Evolutionary conservation across 64 coral and sea anemone species (phyloP).

Genomic region (Stichodactyla mertensii): DNA sequence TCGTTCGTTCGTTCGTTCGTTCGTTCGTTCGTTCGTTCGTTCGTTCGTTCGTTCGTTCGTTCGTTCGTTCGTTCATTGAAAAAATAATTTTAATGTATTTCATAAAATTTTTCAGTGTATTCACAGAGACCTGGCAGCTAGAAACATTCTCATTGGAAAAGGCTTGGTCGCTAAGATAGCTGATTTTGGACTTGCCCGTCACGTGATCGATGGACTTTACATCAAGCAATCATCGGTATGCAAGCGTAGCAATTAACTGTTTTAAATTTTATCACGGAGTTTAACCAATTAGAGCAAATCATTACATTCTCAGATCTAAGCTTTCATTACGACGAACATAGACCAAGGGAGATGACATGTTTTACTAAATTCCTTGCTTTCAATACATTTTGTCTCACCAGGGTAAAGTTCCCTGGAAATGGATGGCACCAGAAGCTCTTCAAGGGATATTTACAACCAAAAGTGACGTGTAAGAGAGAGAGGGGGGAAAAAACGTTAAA

Average conservation of each 20-base stretch:
- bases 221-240: background rate
- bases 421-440: slow-evolving; percentile 68
- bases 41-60: too few relatives aligned
- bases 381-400: background rate
- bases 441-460: slow-evolving; percentile 55
- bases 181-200: slow-evolving; percentile 27
- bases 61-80: background rate
- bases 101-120: background rate
- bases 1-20: too few relatives aligned
- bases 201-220: slow-evolving; percentile 21
- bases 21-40: too few relatives aligned
- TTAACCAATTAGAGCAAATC: too few relatives aligned
- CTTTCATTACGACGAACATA: too few relatives aligned
- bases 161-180: slow-evolving; percentile 28
- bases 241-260: background rate
- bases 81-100: background rate
- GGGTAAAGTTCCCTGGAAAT: slow-evolving; percentile 72
- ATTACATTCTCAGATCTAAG: too few relatives aligned
- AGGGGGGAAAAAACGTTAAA: background rate
- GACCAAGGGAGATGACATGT: too few relatives aligned
- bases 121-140: slow-evolving; percentile 17
- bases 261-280: too few relatives aligned
- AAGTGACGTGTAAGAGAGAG: slow-evolving; percentile 75
- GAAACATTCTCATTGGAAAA: background rate
- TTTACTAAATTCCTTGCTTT: too few relatives aligned